phyloP scores from a whole-genome alignment of 37 sponge, comb jelly and placozoan species.

The Chondrosia reniformis region DNA sequence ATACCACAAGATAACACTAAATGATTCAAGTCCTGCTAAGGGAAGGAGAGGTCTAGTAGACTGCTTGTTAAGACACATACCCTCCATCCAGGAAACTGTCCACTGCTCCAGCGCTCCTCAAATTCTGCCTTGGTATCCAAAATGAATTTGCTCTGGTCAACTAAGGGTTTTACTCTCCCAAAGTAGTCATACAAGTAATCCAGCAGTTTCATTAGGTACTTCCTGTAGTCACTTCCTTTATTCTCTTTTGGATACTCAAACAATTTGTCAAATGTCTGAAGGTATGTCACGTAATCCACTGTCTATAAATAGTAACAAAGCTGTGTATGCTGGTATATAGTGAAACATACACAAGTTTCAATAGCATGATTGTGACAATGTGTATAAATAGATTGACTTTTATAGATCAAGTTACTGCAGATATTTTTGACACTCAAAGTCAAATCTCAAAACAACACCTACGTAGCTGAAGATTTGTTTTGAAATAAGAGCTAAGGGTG shows the following conservation, averaged over 20 bases:
- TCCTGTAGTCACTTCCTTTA: conserved; percentile 78
- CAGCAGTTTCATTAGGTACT: conserved; percentile 67
- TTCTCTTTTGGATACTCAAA: conserved; percentile 90
- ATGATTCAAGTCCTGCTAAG: no score
- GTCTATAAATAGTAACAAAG: conserved; percentile 26
- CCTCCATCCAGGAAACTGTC: conserved; percentile 94
- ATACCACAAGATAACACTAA: no score
- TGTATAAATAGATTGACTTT: no score
- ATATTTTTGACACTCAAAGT: no score
- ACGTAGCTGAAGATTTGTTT: no score
- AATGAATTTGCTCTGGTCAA: conserved; percentile 55
- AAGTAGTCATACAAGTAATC: conserved; percentile 76
- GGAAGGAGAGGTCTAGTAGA: no score
- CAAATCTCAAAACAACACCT: no score
- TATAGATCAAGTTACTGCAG: no score
- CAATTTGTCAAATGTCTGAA: conserved; percentile 82
- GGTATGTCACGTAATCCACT: conserved; percentile 87
- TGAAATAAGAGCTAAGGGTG: no score
- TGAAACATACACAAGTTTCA: neutral
- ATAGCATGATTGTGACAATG: no score
- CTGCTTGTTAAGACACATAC: conserved; percentile 57
- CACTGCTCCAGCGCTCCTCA: conserved; percentile 79
- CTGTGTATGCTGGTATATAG: neutral
- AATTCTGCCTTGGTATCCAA: conserved; percentile 47
- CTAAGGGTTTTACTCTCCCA: conserved; percentile 64